These are phyloP conservation scores for Anniella stebbinsi DNA, from an alignment of 2,797 vertebrate genomes.

Conservation along the genomic window DNA sequence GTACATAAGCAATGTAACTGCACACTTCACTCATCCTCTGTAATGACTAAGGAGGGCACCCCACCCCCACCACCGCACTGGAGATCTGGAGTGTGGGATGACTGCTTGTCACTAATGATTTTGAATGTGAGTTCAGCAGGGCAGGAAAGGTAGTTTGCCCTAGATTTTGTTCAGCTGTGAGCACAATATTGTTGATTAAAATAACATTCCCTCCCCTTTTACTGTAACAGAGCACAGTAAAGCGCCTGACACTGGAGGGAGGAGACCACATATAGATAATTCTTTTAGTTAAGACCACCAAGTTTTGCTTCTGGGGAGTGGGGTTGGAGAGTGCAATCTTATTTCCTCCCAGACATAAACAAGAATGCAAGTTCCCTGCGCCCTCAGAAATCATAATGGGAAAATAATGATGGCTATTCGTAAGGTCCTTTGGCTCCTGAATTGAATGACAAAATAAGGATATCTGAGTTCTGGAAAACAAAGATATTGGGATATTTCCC, in stretches of 20 bases:
- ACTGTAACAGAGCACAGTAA: not conserved
- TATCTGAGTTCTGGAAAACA: not conserved
- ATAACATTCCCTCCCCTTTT: not conserved
- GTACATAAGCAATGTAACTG: not conserved
- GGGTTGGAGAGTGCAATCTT: not conserved
- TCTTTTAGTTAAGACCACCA: not conserved
- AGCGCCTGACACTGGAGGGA: not conserved
- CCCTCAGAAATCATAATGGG: not conserved
- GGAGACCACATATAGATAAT: not conserved
- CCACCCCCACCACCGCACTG: not conserved
- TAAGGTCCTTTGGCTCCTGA: not conserved
- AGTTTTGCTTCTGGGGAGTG: not conserved
- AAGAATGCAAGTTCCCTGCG: not conserved
- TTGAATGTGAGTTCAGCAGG: constrained; percentile 38
- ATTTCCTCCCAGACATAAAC: not conserved
- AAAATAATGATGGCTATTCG: not conserved
- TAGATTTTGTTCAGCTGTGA: constrained; percentile 33
- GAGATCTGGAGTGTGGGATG: not conserved
- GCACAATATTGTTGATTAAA: constrained; percentile 34
- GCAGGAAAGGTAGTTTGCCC: constrained; percentile 30
- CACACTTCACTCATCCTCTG: not conserved
- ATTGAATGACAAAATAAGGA: not conserved
- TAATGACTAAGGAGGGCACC: not conserved
- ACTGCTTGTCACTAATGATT: constrained; percentile 18
- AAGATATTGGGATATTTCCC: too few species aligned